Evolutionary conservation across 2,888 invertebrate genomes (phyloP), one percentile per base, ranked within the genome.

Genomic region (Polylopha cassiicola): DNA sequence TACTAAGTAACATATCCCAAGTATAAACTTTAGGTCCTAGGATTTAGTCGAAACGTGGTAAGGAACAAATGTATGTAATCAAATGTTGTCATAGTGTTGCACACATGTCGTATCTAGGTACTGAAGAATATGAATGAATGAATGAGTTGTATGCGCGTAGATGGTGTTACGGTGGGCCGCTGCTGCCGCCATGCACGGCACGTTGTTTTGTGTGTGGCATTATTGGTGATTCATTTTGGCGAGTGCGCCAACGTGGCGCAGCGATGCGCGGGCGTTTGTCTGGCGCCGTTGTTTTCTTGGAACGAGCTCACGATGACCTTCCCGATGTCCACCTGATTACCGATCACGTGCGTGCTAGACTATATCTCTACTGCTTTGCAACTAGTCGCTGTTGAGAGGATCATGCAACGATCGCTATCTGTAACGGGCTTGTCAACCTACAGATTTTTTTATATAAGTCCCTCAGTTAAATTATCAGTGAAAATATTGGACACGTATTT

Each of bases 361-460:
- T 55, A 52, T 61, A 62, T 58, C 61, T 24, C 43, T 39, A 47
- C 62, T 63, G 61, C 67, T 78, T 77, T 76, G 77, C 70, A 80
- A 79, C 80, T 77, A 77, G 70, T 81, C 77, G 77, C 77, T 78
- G 79, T 77, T 78, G 79, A 79, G 74, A 73, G 69, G 68, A 75
- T 73, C 74, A 73, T 58, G 56, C 61, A 58, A 58, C 58, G 57
- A 56, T 58, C 54, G 47, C 50, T 50, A 53, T 44, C 50, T 49
- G 46, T 51, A 43, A 53, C 46, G 53, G 47, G 47, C 44, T 45
- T 15, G 8, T 39, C 29, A 34, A 37, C 34, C 32, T 28, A 23
- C 41, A 30, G 37, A 43, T 37, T n/a, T n/a, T n/a, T n/a, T n/a
- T n/a, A n/a, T n/a, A n/a, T n/a, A n/a, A n/a, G n/a, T n/a, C n/a